Conservation (phyloP, 2,888 invertebrate genomes). For the Thera obeliscata region DNA sequence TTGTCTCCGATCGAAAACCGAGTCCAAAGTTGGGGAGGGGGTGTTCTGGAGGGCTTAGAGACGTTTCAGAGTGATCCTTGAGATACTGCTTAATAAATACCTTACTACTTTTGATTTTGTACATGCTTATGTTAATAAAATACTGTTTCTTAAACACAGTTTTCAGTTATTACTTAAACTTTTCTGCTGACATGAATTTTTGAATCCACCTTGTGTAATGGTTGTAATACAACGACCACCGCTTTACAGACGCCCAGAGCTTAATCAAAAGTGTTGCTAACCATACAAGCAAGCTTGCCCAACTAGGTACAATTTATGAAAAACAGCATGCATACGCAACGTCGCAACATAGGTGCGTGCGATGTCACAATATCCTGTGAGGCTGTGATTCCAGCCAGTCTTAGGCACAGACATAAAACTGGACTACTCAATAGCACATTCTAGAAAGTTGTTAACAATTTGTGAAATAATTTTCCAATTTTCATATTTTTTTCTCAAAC, state of each 20-base stretch:
- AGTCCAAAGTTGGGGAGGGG: no score
- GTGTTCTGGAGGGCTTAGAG: no score
- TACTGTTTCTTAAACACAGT: no score
- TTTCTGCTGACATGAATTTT: no score
- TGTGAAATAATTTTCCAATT: background rate
- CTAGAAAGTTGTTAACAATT: conserved; percentile 3
- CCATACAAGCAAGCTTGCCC: conserved; percentile 22
- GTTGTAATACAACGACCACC: background rate
- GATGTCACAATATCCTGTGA: conserved; percentile 27
- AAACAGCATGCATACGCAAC: conserved; percentile 24
- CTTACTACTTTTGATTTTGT: no score
- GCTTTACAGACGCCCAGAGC: background rate
- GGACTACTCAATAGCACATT: conserved; percentile 15
- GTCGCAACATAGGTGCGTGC: conserved; percentile 17
- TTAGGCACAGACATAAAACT: conserved; percentile 14
- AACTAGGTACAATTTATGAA: conserved; percentile 29
- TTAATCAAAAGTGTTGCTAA: conserved; percentile 15
- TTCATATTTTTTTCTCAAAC: no score
- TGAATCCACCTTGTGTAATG: background rate
- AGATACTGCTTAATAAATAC: no score
- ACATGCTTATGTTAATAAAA: no score
- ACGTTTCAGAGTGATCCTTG: no score
- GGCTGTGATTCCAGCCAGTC: conserved; percentile 7
- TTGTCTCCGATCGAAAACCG: no score
- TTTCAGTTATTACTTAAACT: no score